Evolutionary conservation across 2,113 vertebrate species (phyloP).

Genomic region (Myrmophylax atrothorax): DNA sequence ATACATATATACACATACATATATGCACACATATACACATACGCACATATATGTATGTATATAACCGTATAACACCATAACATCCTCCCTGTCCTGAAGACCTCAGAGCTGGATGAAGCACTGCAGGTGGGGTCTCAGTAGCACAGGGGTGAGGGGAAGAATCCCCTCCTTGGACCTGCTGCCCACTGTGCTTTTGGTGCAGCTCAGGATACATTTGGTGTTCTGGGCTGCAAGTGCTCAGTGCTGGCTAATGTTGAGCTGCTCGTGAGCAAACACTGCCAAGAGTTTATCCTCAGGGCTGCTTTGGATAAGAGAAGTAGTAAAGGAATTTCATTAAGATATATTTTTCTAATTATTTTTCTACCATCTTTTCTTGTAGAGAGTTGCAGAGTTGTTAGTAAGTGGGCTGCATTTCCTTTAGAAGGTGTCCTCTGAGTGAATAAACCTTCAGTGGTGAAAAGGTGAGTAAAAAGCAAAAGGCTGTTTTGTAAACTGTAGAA

Average conservation of each 20-base stretch:
- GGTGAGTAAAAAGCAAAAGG: neutral
- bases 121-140: neutral
- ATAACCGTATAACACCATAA: too few relatives aligned
- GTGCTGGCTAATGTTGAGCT: neutral
- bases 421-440: neutral
- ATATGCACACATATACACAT: too few relatives aligned
- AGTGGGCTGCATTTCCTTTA: neutral
- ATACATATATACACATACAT: too few relatives aligned
- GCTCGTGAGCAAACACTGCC: neutral
- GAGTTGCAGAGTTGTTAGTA: neutral
- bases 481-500: neutral
- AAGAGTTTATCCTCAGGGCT: neutral
- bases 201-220: neutral
- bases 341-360: neutral
- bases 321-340: neutral
- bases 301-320: neutral
- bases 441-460: neutral
- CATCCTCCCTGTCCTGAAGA: neutral
- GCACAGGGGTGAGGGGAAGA: neutral
- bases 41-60: too few relatives aligned
- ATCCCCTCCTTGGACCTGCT: neutral
- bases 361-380: fast-evolving
- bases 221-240: neutral
- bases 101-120: neutral
- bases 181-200: fast-evolving